These are phyloP conservation scores for Ochotona princeps DNA, from an alignment of 2,113 vertebrate genomes.

Conservation along the genomic window DNA sequence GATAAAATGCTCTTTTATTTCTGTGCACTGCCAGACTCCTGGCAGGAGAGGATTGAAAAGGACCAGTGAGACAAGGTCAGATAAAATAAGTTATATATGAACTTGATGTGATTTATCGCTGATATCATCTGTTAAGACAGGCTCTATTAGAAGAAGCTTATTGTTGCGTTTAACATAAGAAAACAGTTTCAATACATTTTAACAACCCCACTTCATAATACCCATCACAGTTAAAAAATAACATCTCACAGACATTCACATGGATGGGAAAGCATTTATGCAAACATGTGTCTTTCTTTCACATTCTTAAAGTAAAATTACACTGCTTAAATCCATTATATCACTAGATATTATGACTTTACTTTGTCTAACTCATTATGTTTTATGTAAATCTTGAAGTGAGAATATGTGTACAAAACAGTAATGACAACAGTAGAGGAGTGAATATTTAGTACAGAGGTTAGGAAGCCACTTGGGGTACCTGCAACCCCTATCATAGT, in stretches of 20 bases:
- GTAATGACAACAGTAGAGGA: not conserved
- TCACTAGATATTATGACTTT: not conserved
- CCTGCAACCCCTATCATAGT: too few species aligned
- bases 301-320: not conserved
- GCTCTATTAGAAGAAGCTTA: not conserved
- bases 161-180: not conserved
- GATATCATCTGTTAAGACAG: not conserved
- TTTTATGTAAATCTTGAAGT: not conserved
- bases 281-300: not conserved
- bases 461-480: too few species aligned
- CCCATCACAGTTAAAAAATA: not conserved
- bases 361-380: not conserved
- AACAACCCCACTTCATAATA: not conserved
- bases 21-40: not conserved
- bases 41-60: not conserved
- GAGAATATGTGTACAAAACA: not conserved
- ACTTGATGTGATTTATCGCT: not conserved
- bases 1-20: not conserved
- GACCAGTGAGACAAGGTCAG: too few species aligned
- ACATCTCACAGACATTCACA: not conserved
- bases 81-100: not conserved
- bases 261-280: not conserved
- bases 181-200: conserved; percentile 1
- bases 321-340: not conserved
- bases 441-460: too few species aligned